Percentiles rank a stretch among this genome's conserved stretches.
phyloP scores from a whole-genome alignment of 1,140 invertebrate genomes.

The Bombus sibiricus region DNA sequence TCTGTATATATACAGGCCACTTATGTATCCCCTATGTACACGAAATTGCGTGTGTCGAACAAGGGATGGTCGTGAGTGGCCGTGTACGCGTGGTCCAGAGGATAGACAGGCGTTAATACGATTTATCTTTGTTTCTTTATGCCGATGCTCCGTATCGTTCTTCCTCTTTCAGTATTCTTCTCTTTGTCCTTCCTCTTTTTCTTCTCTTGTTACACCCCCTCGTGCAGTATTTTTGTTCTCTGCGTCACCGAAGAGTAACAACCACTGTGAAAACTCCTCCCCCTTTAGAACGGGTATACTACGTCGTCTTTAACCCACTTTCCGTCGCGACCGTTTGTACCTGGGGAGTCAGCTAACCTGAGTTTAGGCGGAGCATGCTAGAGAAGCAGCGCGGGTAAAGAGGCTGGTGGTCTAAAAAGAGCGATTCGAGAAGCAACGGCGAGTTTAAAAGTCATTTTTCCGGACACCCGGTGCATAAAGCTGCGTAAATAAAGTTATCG shows the following conservation, averaged over 20 bases:
- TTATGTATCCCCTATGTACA: constrained; percentile 9
- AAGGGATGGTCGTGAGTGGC: neutral
- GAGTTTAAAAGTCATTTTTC: constrained; percentile 30
- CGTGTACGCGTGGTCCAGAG: neutral
- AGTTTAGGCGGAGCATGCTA: constrained; percentile 1
- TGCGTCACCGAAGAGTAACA: constrained; percentile 22
- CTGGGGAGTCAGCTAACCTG: neutral
- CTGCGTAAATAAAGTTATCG: constrained; percentile 46
- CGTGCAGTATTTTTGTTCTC: constrained; percentile 29
- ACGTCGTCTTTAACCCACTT: constrained; percentile 55
- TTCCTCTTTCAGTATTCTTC: neutral
- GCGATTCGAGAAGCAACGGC: neutral
- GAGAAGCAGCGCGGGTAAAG: neutral
- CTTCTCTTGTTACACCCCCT: neutral
- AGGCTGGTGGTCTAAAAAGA: neutral
- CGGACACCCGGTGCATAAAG: constrained; percentile 38
- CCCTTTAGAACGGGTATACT: neutral
- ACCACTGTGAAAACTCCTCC: too few species aligned
- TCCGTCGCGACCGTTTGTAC: constrained; percentile 37
- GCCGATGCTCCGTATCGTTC: neutral
- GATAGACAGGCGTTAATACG: constrained; percentile 50
- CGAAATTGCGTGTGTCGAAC: neutral
- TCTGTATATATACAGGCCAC: neutral
- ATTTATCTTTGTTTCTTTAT: constrained; percentile 47
- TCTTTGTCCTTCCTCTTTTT: neutral